Evolutionary conservation across 2,113 vertebrate genomes (phyloP).

Genomic region (Neogobius melanostomus): DNA sequence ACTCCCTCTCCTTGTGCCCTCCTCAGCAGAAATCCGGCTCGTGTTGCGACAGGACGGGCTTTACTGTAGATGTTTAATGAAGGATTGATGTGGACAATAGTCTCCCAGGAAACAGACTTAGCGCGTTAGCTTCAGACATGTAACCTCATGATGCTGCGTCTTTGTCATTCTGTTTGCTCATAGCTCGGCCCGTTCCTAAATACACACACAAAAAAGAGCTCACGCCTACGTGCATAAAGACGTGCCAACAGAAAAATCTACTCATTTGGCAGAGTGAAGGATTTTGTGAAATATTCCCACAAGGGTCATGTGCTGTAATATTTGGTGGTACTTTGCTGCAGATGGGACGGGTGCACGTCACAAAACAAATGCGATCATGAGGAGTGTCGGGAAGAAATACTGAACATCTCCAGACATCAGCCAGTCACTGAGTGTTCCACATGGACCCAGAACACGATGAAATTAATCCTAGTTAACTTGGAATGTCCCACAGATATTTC

Average conservation of each 20-base stretch:
- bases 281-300: not conserved
- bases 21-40: slow-evolving; percentile 54
- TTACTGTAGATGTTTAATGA: slow-evolving; percentile 65
- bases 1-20: too few species aligned
- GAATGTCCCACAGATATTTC: too few species aligned
- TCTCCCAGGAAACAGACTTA: slow-evolving; percentile 58
- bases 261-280: not conserved
- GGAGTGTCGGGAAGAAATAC: too few species aligned
- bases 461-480: too few species aligned
- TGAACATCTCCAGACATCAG: too few species aligned
- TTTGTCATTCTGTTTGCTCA: slow-evolving; percentile 62
- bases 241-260: slow-evolving; percentile 14
- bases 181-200: slow-evolving; percentile 49
- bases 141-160: slow-evolving; percentile 44
- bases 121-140: slow-evolving; percentile 39
- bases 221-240: slow-evolving; percentile 46
- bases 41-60: slow-evolving; percentile 59
- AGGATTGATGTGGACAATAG: slow-evolving; percentile 65
- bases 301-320: not conserved
- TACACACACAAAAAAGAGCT: slow-evolving; percentile 42
- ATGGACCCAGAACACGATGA: too few species aligned
- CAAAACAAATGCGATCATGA: too few species aligned
- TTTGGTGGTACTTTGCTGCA: too few species aligned
- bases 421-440: too few species aligned
- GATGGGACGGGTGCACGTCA: too few species aligned